These are phyloP conservation scores for Scrobipalpa atriplicella DNA, from an alignment of 2,888 invertebrate species.

Conservation along the genomic window DNA sequence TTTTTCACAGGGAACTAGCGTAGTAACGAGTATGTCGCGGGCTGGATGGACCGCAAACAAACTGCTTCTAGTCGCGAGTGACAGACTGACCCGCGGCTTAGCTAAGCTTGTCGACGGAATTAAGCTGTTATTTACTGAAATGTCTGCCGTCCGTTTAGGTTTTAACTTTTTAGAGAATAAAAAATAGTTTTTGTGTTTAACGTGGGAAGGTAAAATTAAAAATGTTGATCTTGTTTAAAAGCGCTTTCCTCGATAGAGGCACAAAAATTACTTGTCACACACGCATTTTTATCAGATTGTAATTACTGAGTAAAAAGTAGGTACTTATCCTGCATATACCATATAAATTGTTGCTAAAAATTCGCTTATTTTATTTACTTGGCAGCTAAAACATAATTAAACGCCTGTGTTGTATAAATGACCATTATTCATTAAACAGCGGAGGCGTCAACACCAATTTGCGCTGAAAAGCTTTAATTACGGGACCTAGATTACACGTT, in stretches of 20 bases:
- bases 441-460: constrained; percentile 15
- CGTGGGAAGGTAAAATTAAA: not conserved
- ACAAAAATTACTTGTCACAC: not conserved
- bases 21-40: not conserved
- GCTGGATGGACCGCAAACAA: not conserved
- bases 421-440: constrained; percentile 10
- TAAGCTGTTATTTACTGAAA: not conserved
- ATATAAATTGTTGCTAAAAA: too few species aligned
- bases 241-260: too few species aligned
- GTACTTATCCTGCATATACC: too few species aligned
- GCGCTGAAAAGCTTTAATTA: constrained; percentile 22
- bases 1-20: constrained; percentile 1
- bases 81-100: not conserved
- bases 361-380: not conserved
- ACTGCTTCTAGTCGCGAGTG: not conserved
- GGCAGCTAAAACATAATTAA: not conserved
- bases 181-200: not conserved
- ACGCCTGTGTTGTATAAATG: not conserved
- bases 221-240: too few species aligned
- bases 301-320: too few species aligned
- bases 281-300: not conserved
- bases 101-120: not conserved
- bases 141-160: not conserved
- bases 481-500: constrained; percentile 15
- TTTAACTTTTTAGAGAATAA: not conserved